Evolutionary conservation across 2,888 invertebrate genomes (phyloP).

Genomic region (Pseudanteris insignis): DNA sequence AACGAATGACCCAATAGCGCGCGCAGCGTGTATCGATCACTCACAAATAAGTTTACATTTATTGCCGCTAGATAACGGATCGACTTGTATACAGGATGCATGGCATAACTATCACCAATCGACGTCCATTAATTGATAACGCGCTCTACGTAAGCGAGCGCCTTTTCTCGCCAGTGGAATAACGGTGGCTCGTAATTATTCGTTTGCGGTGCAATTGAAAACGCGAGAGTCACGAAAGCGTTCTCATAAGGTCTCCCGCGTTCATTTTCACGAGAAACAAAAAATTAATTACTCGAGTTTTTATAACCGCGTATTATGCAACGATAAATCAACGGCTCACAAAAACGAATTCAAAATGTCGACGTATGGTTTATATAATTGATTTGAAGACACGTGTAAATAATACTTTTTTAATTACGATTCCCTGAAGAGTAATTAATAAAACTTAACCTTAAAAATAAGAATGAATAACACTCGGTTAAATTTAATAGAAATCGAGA

Average conservation of each 20-base stretch:
- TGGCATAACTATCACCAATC: conserved; percentile 34
- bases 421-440: too few species aligned
- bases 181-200: conserved; percentile 15
- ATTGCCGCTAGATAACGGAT: conserved; percentile 37
- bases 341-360: too few species aligned
- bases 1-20: conserved; percentile 36
- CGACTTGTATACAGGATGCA: conserved; percentile 22
- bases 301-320: too few species aligned
- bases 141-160: conserved; percentile 6
- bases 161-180: not conserved
- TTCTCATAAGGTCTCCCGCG: not conserved
- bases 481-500: too few species aligned
- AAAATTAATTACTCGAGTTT: too few species aligned
- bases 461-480: too few species aligned
- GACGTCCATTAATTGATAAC: conserved; percentile 32
- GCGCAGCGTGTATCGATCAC: conserved; percentile 33
- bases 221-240: conserved; percentile 6
- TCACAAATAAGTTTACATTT: conserved; percentile 43
- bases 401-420: too few species aligned
- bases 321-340: too few species aligned
- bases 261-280: conserved; percentile 2
- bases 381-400: too few species aligned
- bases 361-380: conserved; percentile 3
- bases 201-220: conserved; percentile 18
- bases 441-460: too few species aligned